A percentile compares a stretch with the other conserved stretches of the same genome.
Evolutionary conservation across 2,888 invertebrate species (phyloP).

Genomic region (Ophion slaviceki): DNA sequence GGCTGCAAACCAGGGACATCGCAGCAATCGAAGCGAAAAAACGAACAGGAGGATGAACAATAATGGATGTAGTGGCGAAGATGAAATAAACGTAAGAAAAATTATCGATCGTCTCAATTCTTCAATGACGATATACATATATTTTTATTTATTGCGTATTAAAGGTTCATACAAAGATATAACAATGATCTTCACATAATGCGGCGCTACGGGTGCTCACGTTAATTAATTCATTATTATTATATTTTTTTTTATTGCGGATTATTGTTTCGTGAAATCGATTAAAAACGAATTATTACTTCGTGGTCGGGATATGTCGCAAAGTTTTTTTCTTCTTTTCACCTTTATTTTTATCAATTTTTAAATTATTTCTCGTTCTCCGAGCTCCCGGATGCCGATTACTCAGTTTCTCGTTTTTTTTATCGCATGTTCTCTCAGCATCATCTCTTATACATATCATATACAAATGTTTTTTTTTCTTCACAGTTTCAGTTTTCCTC

Average conservation of each 20-base stretch:
- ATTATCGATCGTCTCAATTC: constrained; percentile 29
- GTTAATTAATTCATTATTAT: constrained; percentile 60
- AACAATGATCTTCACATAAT: constrained; percentile 76
- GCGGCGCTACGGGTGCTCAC: constrained; percentile 73
- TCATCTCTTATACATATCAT: constrained; percentile 45
- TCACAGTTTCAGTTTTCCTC: constrained; percentile 19
- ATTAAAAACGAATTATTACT: constrained; percentile 66
- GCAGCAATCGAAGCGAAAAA: not conserved
- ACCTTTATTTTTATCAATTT: constrained; percentile 26
- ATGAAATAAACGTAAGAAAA: not conserved
- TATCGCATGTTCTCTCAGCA: not conserved
- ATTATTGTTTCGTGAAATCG: constrained; percentile 64
- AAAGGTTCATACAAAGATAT: constrained; percentile 80
- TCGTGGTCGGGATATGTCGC: constrained; percentile 71
- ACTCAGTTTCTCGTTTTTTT: constrained; percentile 15
- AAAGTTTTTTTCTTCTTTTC: constrained; percentile 50
- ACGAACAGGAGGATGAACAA: not conserved
- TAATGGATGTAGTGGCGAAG: not conserved
- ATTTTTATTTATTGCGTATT: constrained; percentile 77
- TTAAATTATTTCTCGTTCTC: constrained; percentile 37
- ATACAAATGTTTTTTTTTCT: constrained; percentile 21
- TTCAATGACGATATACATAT: constrained; percentile 75
- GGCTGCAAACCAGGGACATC: not conserved
- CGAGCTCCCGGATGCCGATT: constrained; percentile 50
- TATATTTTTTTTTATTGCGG: constrained; percentile 52